A percentile compares a stretch with the other conserved stretches of the same genome.
These are phyloP conservation scores for Gryllus longicercus DNA, from an alignment of 2,888 invertebrate genomes.

Conservation along the genomic window DNA sequence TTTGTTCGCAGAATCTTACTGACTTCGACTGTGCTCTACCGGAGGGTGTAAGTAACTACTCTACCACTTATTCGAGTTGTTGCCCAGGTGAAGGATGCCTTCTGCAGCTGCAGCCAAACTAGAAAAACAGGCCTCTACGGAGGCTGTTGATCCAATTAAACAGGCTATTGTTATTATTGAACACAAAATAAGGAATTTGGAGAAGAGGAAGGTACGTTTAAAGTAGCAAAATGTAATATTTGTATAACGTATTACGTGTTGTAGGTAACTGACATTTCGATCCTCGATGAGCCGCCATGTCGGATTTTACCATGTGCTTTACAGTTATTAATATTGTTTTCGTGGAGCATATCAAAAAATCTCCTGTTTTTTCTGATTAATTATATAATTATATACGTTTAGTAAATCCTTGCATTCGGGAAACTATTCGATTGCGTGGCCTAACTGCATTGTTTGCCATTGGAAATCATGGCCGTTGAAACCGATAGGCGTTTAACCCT, in stretches of 20 bases:
- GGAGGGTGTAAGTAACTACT: not conserved
- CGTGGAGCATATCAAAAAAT: no score
- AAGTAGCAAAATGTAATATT: constrained; percentile 34
- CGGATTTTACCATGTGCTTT: constrained; percentile 33
- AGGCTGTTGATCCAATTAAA: constrained; percentile 75
- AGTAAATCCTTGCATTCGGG: no score
- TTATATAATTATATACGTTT: no score
- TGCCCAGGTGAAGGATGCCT: constrained; percentile 75
- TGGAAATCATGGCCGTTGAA: no score
- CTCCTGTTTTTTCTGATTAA: no score
- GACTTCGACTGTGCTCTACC: not conserved
- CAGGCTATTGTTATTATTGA: constrained; percentile 84
- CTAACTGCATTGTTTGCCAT: no score
- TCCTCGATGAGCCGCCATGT: constrained; percentile 30
- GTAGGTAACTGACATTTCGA: constrained; percentile 24
- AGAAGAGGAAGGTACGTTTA: constrained; percentile 86
- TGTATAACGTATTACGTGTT: constrained; percentile 17
- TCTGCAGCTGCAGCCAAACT: constrained; percentile 83
- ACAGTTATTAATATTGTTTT: not conserved
- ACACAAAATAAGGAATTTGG: constrained; percentile 95
- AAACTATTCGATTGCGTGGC: no score
- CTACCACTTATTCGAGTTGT: constrained; percentile 42
- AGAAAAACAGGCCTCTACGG: constrained; percentile 63
- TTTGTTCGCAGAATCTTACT: no score
- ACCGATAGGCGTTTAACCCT: no score